Evolutionary conservation across 2,888 invertebrate genomes (phyloP), one percentile per base, ranked within the genome.

Genomic region (Sisyra nigra): DNA sequence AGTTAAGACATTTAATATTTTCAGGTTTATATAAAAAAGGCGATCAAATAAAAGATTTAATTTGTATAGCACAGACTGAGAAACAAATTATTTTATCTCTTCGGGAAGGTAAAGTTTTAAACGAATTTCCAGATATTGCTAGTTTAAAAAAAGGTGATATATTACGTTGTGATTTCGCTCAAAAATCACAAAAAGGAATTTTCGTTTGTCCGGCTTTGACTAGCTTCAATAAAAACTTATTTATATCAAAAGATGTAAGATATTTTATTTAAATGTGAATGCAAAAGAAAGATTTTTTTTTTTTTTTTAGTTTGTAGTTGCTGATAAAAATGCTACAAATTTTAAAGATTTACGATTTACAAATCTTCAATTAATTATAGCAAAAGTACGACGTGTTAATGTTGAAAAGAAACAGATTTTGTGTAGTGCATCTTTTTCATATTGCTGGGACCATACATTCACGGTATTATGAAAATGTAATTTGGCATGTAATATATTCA

Each of bases 151-250:
- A 42, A 4, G 55, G 55, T 6, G 44, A 46, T 35, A 6, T 57
- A 3, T 33, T 61, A 7, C 50, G 58, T 31, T 58, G 58, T 48
- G 55, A 53, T 2, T 53, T 55, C 45, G 44, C 54, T 49, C 8
- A 42, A 30, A 47, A 33, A 45, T 52, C 15, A 43, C 47, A 17
- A 54, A 55, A 15, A 50, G 59, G 31, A 49, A 49, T 42, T 54
- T 60, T 37, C 44, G 49, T 46, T 33, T 38, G 39, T 13, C 51
- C 55, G 2, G 51, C 56, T 5, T 51, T 58, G 14, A 46, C 45
- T 41, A 51, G 53, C 45, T 53, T 45, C 45, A 44, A 47, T 10
- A 50, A 52, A 19, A 48, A 48, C 13, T 47, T 58, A 38, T 50
- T 54, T n/a, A 51, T 59, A 18, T 44, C 46, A 30, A 51, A 47